These are phyloP conservation scores for Cryptus armator DNA, from an alignment of 2,888 invertebrate genomes.

Conservation along the genomic window DNA sequence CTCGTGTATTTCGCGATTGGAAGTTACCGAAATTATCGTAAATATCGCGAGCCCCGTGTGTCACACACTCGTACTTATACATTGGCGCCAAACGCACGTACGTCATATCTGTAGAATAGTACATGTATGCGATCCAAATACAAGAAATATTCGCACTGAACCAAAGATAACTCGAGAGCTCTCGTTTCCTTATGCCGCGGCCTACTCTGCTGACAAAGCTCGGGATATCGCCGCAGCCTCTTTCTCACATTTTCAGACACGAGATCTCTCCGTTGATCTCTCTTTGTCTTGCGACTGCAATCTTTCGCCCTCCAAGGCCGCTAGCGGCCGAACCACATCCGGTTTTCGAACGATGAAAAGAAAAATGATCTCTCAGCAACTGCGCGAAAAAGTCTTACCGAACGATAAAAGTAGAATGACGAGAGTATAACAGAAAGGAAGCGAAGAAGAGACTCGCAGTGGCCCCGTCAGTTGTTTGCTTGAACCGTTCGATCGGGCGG, in stretches of 20 bases:
- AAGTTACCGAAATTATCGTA: constrained; percentile 1
- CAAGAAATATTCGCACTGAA: neutral
- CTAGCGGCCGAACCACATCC: constrained; percentile 23
- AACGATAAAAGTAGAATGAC: constrained; percentile 6
- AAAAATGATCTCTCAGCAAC: neutral
- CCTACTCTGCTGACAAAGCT: constrained; percentile 26
- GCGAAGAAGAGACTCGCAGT: constrained; percentile 20
- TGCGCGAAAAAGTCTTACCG: neutral
- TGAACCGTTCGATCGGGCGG: constrained; percentile 43
- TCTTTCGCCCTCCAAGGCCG: constrained; percentile 6
- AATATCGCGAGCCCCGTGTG: neutral
- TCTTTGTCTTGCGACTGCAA: constrained; percentile 7
- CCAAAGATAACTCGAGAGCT: neutral
- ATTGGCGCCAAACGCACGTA: neutral
- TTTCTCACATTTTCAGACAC: constrained; percentile 23
- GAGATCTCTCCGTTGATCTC: constrained; percentile 19
- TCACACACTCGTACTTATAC: neutral
- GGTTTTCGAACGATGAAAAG: constrained; percentile 20
- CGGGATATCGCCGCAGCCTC: neutral
- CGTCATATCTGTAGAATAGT: neutral
- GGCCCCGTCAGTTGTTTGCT: constrained; percentile 12
- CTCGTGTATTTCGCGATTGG: neutral
- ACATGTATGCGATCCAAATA: neutral
- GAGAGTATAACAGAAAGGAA: neutral
- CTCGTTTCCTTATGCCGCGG: neutral